These are phyloP conservation scores for Tachysurus vachellii DNA, from an alignment of 2,113 vertebrate genomes.

Conservation along the genomic window DNA sequence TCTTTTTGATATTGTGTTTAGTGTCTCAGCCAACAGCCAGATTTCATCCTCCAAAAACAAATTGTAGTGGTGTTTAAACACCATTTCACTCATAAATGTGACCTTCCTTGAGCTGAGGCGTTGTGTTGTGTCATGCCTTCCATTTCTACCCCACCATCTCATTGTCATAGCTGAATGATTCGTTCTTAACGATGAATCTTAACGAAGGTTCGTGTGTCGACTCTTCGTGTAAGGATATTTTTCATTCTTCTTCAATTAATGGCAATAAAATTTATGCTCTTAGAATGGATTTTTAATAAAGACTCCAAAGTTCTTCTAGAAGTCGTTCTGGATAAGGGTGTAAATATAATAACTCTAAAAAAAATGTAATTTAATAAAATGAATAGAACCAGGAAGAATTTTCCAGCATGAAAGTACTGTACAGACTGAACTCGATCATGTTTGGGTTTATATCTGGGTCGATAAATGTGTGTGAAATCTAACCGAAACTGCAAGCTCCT, in stretches of 20 bases:
- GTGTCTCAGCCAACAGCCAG: neutral
- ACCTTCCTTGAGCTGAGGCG: neutral
- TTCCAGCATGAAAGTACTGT: too few relatives aligned
- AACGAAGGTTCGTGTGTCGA: too few relatives aligned
- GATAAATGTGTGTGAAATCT: neutral
- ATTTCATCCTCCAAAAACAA: neutral
- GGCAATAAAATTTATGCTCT: neutral
- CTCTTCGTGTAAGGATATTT: neutral
- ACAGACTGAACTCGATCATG: neutral
- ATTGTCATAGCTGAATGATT: neutral
- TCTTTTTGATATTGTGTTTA: too few relatives aligned
- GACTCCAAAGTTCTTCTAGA: neutral
- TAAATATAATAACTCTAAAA: neutral
- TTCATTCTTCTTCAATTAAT: neutral
- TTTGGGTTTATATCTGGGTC: neutral
- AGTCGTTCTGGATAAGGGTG: neutral
- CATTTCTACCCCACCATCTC: too few relatives aligned
- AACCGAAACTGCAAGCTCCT: neutral
- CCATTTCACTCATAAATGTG: neutral
- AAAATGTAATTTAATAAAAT: neutral
- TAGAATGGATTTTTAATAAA: neutral
- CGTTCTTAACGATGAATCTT: neutral
- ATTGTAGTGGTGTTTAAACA: neutral
- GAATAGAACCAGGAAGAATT: too few relatives aligned
- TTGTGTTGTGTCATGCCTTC: too few relatives aligned